These are phyloP conservation scores for Trogon surrucura DNA, from an alignment of 2,113 vertebrate species.

Conservation along the genomic window DNA sequence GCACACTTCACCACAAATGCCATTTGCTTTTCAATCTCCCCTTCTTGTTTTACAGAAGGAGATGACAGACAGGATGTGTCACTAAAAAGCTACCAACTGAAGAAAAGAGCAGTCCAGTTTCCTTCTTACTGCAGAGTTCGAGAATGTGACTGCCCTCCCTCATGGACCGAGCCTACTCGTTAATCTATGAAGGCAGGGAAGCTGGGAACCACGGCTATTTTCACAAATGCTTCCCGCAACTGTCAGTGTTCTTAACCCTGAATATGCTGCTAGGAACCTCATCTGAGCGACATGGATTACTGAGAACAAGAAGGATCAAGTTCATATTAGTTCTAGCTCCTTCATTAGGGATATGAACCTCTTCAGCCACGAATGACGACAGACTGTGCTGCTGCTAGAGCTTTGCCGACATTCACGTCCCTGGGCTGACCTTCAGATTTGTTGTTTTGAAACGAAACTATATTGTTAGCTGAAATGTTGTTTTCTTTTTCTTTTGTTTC, in stretches of 20 bases:
- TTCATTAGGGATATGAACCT: neutral
- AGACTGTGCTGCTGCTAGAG: neutral
- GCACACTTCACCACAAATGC: neutral
- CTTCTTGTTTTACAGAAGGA: slow-evolving; percentile 81
- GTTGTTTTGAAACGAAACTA: neutral
- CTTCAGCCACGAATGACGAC: neutral
- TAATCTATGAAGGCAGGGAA: neutral
- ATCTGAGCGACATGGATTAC: neutral
- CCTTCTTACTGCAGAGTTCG: neutral
- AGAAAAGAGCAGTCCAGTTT: slow-evolving; percentile 25
- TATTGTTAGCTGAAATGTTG: slow-evolving; percentile 3
- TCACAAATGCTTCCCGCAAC: neutral
- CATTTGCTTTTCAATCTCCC: neutral
- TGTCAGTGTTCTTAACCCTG: slow-evolving; percentile 45
- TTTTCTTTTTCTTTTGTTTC: slow-evolving; percentile 8
- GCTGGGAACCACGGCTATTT: neutral
- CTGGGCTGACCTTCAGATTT: neutral
- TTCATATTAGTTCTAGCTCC: neutral
- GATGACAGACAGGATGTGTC: slow-evolving; percentile 84
- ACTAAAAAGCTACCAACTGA: slow-evolving; percentile 55
- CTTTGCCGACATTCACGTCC: slow-evolving; percentile 58
- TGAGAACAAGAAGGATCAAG: neutral
- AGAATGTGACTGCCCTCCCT: neutral
- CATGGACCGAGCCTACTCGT: neutral
- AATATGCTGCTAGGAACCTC: slow-evolving; percentile 63